A percentile compares a stretch with the other conserved stretches of the same genome.
Evolutionary conservation across 2,888 invertebrate genomes (phyloP).

Genomic region (Conchocele bisecta): DNA sequence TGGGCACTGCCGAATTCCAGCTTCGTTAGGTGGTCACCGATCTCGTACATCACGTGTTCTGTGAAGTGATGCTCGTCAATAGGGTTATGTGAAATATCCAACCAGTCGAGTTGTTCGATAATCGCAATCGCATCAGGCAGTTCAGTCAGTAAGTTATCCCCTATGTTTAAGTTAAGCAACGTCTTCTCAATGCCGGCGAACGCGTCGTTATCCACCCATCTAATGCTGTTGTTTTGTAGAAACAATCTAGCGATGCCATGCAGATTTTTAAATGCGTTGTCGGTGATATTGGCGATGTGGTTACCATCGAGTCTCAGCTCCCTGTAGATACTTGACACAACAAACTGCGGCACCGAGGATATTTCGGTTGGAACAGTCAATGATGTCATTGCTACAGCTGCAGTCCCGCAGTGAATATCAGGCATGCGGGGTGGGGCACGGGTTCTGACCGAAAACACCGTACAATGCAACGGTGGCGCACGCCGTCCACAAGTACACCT

Average conservation of each 20-base stretch:
- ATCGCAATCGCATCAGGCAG: slow-evolving; percentile 42
- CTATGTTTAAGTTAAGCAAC: slow-evolving; percentile 37
- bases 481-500: no score
- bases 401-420: no score
- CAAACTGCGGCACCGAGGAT: no score
- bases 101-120: slow-evolving; percentile 19
- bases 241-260: slow-evolving; percentile 11
- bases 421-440: no score
- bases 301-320: slow-evolving; percentile 43
- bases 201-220: slow-evolving; percentile 6
- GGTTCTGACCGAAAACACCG: no score
- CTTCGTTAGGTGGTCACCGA: slow-evolving; percentile 49
- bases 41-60: slow-evolving; percentile 45
- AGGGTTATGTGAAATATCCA: slow-evolving; percentile 56
- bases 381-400: no score
- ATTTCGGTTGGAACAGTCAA: no score
- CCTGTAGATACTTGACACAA: no score
- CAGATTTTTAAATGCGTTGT: slow-evolving; percentile 33
- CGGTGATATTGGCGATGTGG: slow-evolving; percentile 34
- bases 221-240: slow-evolving; percentile 36
- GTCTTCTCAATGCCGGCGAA: slow-evolving; percentile 39
- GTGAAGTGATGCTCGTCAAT: slow-evolving; percentile 44
- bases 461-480: no score
- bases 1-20: slow-evolving; percentile 51
- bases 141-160: slow-evolving; percentile 34